Conservation (phyloP, 2,888 invertebrate genomes). For the Meliscaeva auricollis region DNA sequence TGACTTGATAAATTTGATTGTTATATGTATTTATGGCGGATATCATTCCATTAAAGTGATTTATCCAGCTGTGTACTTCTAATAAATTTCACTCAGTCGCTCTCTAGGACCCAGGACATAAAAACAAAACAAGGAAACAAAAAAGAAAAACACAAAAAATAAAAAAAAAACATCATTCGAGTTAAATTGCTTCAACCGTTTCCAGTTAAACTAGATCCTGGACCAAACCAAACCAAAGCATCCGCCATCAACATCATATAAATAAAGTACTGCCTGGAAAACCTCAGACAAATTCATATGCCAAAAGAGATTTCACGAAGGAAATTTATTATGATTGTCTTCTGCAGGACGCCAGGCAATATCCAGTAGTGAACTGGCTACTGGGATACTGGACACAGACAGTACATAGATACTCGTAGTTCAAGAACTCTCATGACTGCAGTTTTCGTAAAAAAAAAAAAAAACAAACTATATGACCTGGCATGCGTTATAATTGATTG, state of each 20-base stretch:
- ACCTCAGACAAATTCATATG: conserved; percentile 76
- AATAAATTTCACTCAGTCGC: conserved; percentile 73
- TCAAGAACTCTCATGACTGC: conserved; percentile 30
- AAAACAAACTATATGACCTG: conserved; percentile 47
- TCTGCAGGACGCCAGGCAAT: conserved; percentile 33
- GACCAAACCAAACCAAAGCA: not conserved
- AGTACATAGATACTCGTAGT: conserved; percentile 7
- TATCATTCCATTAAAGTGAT: conserved; percentile 74
- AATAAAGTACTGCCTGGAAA: conserved; percentile 47
- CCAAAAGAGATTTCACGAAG: conserved; percentile 72
- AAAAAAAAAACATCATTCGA: conserved; percentile 47
- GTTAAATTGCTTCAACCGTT: conserved; percentile 55
- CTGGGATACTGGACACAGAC: conserved; percentile 42
- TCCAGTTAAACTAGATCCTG: conserved; percentile 20
- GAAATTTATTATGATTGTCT: conserved; percentile 75
- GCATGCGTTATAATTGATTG: conserved; percentile 73
- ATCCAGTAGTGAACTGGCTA: not conserved
- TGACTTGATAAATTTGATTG: conserved; percentile 76
- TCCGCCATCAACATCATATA: not conserved
- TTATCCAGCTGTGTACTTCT: conserved; percentile 71
- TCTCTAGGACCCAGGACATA: conserved; percentile 41
- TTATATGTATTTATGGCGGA: conserved; percentile 75
- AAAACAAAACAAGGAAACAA: conserved; percentile 6
- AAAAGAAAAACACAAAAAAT: conserved; percentile 28
- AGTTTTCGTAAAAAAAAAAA: conserved; percentile 34